Conservation (phyloP, 2,797 vertebrate genomes). For the Rhinogobio ventralis region DNA sequence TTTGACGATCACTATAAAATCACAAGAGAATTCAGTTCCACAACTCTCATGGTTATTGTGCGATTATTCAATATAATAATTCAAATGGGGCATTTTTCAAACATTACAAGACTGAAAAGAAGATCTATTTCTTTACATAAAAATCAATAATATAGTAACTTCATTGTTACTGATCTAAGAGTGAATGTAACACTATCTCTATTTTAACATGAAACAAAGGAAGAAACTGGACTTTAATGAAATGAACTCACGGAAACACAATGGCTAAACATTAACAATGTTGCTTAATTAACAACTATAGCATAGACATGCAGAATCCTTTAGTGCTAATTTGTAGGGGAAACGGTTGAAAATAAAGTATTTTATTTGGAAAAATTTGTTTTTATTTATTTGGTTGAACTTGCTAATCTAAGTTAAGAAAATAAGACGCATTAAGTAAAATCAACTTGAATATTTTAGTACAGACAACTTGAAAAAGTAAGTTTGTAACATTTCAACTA, state of each 20-base stretch:
- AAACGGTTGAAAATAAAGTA: neutral
- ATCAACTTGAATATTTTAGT: neutral
- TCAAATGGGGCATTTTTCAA: neutral
- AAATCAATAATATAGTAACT: neutral
- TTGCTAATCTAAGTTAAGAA: neutral
- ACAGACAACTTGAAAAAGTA: neutral
- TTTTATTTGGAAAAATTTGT: neutral
- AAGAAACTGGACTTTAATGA: neutral
- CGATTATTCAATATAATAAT: slow-evolving; percentile 4
- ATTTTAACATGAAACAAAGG: too few relatives aligned
- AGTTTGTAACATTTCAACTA: neutral
- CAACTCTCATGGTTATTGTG: neutral
- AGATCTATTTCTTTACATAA: slow-evolving; percentile 1
- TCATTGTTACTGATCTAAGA: neutral
- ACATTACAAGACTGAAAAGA: slow-evolving; percentile 2
- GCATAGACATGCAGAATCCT: neutral
- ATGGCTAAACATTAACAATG: neutral
- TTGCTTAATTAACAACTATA: neutral
- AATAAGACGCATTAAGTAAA: neutral
- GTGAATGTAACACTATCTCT: neutral
- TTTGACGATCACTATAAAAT: slow-evolving; percentile 8
- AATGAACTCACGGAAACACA: neutral
- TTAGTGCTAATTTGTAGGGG: neutral
- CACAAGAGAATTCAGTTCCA: neutral
- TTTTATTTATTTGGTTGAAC: neutral